Conservation (phyloP, 2,888 invertebrate species). For the Clanis bilineata region DNA sequence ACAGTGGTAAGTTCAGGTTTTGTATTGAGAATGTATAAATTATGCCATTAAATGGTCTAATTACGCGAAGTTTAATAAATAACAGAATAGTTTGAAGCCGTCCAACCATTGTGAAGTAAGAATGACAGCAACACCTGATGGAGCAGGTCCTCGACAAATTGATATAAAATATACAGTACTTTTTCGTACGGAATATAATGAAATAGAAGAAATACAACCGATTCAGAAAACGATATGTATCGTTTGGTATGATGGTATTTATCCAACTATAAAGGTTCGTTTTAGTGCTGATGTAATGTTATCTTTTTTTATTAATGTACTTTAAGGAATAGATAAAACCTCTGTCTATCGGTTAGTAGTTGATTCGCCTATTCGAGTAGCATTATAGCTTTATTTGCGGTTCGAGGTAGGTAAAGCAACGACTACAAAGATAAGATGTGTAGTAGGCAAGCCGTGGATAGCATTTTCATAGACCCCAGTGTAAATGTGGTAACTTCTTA, state of each 20-base stretch:
- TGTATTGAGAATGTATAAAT: not conserved
- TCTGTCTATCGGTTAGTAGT: too few relatives aligned
- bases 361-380: too few relatives aligned
- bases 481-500: too few relatives aligned
- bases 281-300: too few relatives aligned
- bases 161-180: constrained; percentile 62
- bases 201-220: constrained; percentile 66
- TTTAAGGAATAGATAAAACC: not conserved
- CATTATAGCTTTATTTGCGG: too few relatives aligned
- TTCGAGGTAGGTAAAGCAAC: too few relatives aligned
- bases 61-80: not conserved
- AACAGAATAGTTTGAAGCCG: constrained; percentile 68
- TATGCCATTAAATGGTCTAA: not conserved
- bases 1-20: constrained; percentile 49
- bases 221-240: constrained; percentile 58
- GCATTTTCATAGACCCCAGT: too few relatives aligned
- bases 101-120: constrained; percentile 58
- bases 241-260: constrained; percentile 76
- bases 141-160: constrained; percentile 65
- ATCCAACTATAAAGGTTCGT: constrained; percentile 67
- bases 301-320: not conserved
- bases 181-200: constrained; percentile 62
- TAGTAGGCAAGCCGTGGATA: too few relatives aligned
- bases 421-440: too few relatives aligned
- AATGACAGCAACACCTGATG: constrained; percentile 57